phyloP scores from a whole-genome alignment of 2,888 invertebrate genomes.

The Pseudococcus jackbeardsleyi region DNA sequence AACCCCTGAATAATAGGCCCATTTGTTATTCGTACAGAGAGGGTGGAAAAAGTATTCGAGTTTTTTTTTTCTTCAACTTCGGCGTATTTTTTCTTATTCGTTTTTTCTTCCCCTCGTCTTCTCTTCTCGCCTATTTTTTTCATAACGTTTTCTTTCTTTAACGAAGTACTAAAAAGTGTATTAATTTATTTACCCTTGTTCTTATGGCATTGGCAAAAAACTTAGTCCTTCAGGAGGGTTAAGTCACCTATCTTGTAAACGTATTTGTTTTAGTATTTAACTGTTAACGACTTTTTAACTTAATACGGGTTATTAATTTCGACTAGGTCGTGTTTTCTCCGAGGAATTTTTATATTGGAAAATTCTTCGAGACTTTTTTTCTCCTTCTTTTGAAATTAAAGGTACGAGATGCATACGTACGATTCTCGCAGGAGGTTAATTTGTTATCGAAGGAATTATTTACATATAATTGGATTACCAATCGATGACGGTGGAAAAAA shows the following conservation, averaged over 20 bases:
- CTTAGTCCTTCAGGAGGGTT: conserved; percentile 55
- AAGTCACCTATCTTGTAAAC: conserved; percentile 57
- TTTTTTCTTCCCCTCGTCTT: background rate
- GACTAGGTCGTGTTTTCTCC: conserved; percentile 21
- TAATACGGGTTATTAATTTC: conserved; percentile 62
- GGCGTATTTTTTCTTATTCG: conserved; percentile 49
- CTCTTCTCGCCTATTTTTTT: background rate
- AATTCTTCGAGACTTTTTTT: conserved; percentile 31
- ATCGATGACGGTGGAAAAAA: too few relatives aligned
- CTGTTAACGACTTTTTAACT: conserved; percentile 62
- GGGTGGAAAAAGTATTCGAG: conserved; percentile 37
- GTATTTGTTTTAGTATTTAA: conserved; percentile 61
- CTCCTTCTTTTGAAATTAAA: conserved; percentile 14
- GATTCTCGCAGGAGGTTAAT: background rate
- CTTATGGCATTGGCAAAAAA: conserved; percentile 21
- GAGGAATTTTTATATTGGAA: conserved; percentile 57
- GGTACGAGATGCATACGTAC: background rate
- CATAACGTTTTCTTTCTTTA: conserved; percentile 50
- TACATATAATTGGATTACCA: too few relatives aligned
- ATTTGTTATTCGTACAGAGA: conserved; percentile 52
- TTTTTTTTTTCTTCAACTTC: conserved; percentile 20
- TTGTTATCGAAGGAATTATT: background rate
- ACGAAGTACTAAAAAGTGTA: conserved; percentile 62
- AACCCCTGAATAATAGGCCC: conserved; percentile 38
- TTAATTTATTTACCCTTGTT: conserved; percentile 62